A percentile compares a stretch with the other conserved stretches of the same genome.
Evolutionary conservation across 1,140 invertebrate species (phyloP).

Genomic region (Trichonephila clavata): DNA sequence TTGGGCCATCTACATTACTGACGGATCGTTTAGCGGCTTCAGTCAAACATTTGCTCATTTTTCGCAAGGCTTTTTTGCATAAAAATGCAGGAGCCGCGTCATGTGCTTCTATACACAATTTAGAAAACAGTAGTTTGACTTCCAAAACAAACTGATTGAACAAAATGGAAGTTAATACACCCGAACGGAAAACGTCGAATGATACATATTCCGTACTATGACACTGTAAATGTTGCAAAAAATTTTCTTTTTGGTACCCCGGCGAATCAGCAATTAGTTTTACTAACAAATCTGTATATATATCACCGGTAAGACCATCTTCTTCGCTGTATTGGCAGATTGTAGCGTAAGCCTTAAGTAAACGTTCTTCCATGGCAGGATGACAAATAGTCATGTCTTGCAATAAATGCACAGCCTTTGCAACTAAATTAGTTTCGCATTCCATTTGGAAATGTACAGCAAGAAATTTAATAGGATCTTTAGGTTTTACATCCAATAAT

Average conservation of each 20-base stretch:
- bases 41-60: slow-evolving; percentile 62
- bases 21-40: slow-evolving; percentile 28
- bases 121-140: slow-evolving; percentile 38
- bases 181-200: slow-evolving; percentile 66
- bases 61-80: slow-evolving; percentile 66
- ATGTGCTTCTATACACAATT: slow-evolving; percentile 61
- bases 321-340: slow-evolving; percentile 74
- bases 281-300: slow-evolving; percentile 73
- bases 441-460: slow-evolving; percentile 74
- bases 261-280: slow-evolving; percentile 67
- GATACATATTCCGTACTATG: slow-evolving; percentile 72
- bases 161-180: slow-evolving; percentile 56
- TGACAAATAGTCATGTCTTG: slow-evolving; percentile 72
- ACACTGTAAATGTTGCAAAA: slow-evolving; percentile 72
- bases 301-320: slow-evolving; percentile 74
- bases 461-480: slow-evolving; percentile 74
- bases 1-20: background rate
- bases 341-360: slow-evolving; percentile 62
- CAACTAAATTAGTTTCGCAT: slow-evolving; percentile 71
- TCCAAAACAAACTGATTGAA: slow-evolving; percentile 69
- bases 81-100: slow-evolving; percentile 54
- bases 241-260: slow-evolving; percentile 50
- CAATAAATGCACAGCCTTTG: slow-evolving; percentile 71
- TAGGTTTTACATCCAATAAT: slow-evolving; percentile 72
- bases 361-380: slow-evolving; percentile 71